A percentile compares a stretch with the other conserved stretches of the same genome.
phyloP scores from a whole-genome alignment of 2,113 vertebrate species.

The Actenoides lindsayi region DNA sequence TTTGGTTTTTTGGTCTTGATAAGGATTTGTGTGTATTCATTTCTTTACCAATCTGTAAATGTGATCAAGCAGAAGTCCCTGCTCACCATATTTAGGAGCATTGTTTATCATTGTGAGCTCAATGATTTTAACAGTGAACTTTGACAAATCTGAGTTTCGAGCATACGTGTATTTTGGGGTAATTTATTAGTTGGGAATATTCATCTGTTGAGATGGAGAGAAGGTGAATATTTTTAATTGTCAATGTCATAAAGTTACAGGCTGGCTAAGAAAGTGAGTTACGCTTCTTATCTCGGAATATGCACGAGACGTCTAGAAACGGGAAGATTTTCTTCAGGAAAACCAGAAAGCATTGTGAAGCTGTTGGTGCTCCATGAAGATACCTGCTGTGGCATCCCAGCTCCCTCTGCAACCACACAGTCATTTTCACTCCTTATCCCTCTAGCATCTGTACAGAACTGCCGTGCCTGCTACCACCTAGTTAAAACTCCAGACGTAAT shows the following conservation, averaged over 20 bases:
- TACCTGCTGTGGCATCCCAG: background rate
- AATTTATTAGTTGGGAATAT: background rate
- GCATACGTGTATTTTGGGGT: background rate
- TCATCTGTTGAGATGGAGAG: rapidly evolving
- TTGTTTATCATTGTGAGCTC: background rate
- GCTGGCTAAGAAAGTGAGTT: background rate
- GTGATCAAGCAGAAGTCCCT: background rate
- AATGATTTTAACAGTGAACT: background rate
- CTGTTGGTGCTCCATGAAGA: background rate
- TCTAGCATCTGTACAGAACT: background rate
- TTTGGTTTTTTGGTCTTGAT: background rate
- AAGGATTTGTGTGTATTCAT: background rate
- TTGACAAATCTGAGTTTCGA: background rate
- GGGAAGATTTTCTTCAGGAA: background rate
- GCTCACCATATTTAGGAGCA: background rate
- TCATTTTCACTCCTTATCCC: background rate
- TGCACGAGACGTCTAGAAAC: background rate
- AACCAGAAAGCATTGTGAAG: background rate
- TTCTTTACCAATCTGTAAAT: background rate
- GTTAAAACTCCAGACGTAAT: background rate
- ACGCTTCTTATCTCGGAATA: background rate
- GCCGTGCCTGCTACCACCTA: background rate
- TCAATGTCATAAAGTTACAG: background rate
- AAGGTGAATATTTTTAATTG: background rate
- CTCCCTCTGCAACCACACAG: background rate